Evolutionary conservation across 2,113 vertebrate genomes (phyloP).

Genomic region (Naja naja): DNA sequence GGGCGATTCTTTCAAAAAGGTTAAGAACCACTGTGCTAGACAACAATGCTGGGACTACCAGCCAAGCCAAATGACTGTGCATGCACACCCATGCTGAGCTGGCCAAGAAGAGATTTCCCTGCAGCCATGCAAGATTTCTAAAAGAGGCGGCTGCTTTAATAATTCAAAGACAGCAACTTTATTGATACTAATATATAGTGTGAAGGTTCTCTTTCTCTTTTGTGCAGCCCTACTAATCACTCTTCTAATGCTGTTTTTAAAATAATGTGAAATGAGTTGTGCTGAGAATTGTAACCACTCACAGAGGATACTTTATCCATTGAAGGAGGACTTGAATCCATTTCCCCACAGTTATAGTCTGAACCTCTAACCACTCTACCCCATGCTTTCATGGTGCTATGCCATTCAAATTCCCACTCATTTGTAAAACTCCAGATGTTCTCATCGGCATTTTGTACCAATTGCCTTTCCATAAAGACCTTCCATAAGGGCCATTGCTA

Average conservation of each 20-base stretch:
- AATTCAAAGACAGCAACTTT: background rate
- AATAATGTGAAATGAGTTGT: background rate
- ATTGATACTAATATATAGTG: background rate
- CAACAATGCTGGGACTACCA: background rate
- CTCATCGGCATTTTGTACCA: constrained; percentile 41
- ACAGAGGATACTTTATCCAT: background rate
- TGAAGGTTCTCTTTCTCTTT: background rate
- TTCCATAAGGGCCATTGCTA: constrained; percentile 18
- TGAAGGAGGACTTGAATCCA: background rate
- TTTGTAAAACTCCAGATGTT: constrained; percentile 18
- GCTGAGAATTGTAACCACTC: background rate
- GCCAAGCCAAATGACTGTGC: background rate
- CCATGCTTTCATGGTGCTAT: background rate
- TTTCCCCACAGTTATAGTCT: background rate
- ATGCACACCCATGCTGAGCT: background rate
- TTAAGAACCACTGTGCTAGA: too few species aligned
- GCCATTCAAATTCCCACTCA: background rate
- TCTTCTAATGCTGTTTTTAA: background rate
- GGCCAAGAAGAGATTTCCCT: background rate
- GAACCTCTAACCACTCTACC: background rate
- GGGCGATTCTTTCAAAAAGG: too few species aligned
- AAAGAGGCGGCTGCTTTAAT: background rate
- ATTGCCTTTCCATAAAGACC: constrained; percentile 32
- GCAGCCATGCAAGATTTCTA: background rate
- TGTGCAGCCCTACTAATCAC: background rate